Evolutionary conservation across 2,113 vertebrate species (phyloP), one percentile per base, ranked within the genome.

Genomic region (Osmerus eperlanus): DNA sequence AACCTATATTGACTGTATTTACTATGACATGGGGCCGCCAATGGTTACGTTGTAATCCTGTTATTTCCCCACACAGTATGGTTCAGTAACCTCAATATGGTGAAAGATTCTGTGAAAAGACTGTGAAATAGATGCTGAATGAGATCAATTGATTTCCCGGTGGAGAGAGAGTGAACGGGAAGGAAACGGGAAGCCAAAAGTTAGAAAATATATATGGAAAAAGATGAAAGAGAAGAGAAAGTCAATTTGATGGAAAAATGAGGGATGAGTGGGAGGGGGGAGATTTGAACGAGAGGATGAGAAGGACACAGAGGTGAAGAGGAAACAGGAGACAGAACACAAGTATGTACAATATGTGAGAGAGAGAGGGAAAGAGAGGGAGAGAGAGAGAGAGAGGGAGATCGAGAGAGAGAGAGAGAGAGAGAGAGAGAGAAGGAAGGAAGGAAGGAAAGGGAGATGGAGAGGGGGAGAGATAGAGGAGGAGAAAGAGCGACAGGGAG

Each of bases 301-400:
- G 32, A 82, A 76, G 58, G 78, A 73, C 78, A 71, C 19, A 47
- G 15, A 70, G 74, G 72, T 71, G 32, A 67, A 77, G 68, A 76
- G 69, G 47, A 74, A 55, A 60, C 67, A 58, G 25, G 25, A 28
- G 71, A 69, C 54, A 79, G 53, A 14, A 7, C 23, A 53, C 70
- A 54, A 79, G 79, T 16, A 56, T 16, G n/a, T 16, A 56, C 15
- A 56, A 18, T 16, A 56, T 16, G 55, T 56, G 63, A n/a, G 63
- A 47, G 63, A 18, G 62, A 15, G 13, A 15, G 28, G 19, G n/a
- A 23, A 21, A 3, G 15, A 56, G 53, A 18, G 23, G 3, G 32
- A 15, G 32, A 47, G 8, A 15, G 11, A 28, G 21, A 55, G 51
- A 15, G n/a, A 21, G n/a, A 14, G 55, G 60, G 29, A 3, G 19